Evolutionary conservation across 2,888 invertebrate genomes (phyloP).

Genomic region (Euplexia lucipara): DNA sequence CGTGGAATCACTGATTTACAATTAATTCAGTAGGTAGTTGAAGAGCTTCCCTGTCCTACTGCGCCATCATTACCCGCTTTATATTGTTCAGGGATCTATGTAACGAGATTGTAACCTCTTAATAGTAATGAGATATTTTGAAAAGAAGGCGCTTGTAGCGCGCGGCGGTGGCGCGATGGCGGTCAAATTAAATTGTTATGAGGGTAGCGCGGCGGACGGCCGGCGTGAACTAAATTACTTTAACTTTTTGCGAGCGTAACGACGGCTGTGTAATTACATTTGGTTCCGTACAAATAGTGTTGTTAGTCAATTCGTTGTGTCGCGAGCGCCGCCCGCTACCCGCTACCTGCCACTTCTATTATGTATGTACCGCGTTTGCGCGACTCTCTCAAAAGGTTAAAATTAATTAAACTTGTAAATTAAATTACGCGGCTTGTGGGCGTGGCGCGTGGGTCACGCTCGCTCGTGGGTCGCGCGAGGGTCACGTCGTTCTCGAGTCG

Average conservation of each 20-base stretch:
- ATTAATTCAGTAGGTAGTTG: too few species aligned
- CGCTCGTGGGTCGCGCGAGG: background rate
- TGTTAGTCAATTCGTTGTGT: slow-evolving; percentile 17
- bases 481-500: background rate
- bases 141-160: slow-evolving; percentile 15
- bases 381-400: slow-evolving; percentile 73
- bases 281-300: slow-evolving; percentile 44
- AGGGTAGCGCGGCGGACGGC: slow-evolving; percentile 4
- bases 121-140: slow-evolving; percentile 57
- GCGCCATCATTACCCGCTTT: background rate
- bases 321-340: slow-evolving; percentile 18
- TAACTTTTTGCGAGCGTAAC: slow-evolving; percentile 29
- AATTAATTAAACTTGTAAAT: slow-evolving; percentile 85
- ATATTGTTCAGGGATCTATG: slow-evolving; percentile 15
- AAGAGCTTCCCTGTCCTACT: background rate
- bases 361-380: slow-evolving; percentile 66
- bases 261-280: slow-evolving; percentile 36
- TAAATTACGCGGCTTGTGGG: slow-evolving; percentile 69
- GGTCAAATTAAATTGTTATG: slow-evolving; percentile 45
- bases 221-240: slow-evolving; percentile 11
- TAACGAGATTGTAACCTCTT: slow-evolving; percentile 43
- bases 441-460: background rate
- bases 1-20: too few species aligned
- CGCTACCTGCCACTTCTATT: slow-evolving; percentile 62
- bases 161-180: background rate